phyloP scores from a whole-genome alignment of 2,888 invertebrate species.

The Drosophila cognata region DNA sequence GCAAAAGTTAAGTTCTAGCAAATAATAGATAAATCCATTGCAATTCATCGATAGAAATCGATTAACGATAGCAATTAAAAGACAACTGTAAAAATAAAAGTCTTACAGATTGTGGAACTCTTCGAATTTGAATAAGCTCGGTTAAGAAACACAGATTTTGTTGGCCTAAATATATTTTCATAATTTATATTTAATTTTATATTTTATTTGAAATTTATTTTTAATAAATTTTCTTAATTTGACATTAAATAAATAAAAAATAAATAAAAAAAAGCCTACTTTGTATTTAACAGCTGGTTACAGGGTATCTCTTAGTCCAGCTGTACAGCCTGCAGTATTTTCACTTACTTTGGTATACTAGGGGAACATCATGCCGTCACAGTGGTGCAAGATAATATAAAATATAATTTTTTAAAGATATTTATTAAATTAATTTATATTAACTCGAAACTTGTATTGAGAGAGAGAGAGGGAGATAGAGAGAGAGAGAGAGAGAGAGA shows the following conservation, averaged over 20 bases:
- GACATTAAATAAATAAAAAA: too few species aligned
- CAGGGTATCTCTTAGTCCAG: background rate
- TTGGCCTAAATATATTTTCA: background rate
- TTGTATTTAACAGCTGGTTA: background rate
- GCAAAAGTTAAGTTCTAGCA: background rate
- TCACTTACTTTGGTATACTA: background rate
- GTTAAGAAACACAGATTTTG: background rate
- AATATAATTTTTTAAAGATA: background rate
- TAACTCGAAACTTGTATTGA: background rate
- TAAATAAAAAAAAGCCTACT: background rate
- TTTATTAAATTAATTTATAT: background rate
- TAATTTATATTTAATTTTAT: too few species aligned
- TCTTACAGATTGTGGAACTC: background rate
- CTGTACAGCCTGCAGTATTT: background rate
- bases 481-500: accelerated
- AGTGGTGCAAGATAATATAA: constrained; percentile 7
- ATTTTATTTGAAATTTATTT: too few species aligned
- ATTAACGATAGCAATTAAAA: background rate
- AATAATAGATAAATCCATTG: background rate
- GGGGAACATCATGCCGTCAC: constrained; percentile 7
- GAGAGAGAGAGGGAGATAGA: too few species aligned
- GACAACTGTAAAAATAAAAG: background rate
- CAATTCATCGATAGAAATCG: background rate
- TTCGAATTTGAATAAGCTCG: background rate
- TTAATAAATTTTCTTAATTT: too few species aligned